Evolutionary conservation across 2,888 invertebrate genomes (phyloP), one percentile per base, ranked within the genome.

Genomic region (Anthrax anthrax): DNA sequence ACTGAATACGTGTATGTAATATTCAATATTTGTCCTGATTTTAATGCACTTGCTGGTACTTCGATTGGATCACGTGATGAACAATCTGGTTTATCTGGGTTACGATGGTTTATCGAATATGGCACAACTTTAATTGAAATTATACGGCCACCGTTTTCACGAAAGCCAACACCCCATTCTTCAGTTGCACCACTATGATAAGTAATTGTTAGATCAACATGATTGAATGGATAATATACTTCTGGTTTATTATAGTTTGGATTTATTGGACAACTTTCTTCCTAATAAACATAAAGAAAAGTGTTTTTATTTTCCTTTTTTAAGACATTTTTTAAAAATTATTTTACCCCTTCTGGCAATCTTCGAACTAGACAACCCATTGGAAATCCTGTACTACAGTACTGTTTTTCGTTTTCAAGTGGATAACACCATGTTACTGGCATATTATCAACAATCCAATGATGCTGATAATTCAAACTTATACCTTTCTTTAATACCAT

Each of bases 361-460:
- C 49, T 74, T 51, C 81, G 78, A 10, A 84, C 81, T 64, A 81
- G 85, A 63, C 97, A 98, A 8, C 97, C 97, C 86, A 98, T 92
- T 1, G 96, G 96, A 66, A 98, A 98, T 12, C 97, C 96, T 38
- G 89, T 90, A 52, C 86, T 87, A 65, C 98, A 98, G 63, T 84
- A 90, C 50, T 79, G 81, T 55, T 78, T 77, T 53, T 81, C 80
- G 56, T 80, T 81, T 50, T 84, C 81, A 47, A 80, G 61, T 39
- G 69, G 71, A 65, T 91, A 94, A 67, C 98, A 98, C 86, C 91
- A 96, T 0, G 97, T 96, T 2, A 98, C 88, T 0, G 98, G 98
- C 96, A 98, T 96, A 65, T 98, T 98, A 70, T 98, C 98, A 51
- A 90, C 77, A 58, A 91, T 90, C 97, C 97, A 98, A 67, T 98